These are phyloP conservation scores for Chloroclysta siterata DNA, from an alignment of 2,888 invertebrate species.

Conservation along the genomic window DNA sequence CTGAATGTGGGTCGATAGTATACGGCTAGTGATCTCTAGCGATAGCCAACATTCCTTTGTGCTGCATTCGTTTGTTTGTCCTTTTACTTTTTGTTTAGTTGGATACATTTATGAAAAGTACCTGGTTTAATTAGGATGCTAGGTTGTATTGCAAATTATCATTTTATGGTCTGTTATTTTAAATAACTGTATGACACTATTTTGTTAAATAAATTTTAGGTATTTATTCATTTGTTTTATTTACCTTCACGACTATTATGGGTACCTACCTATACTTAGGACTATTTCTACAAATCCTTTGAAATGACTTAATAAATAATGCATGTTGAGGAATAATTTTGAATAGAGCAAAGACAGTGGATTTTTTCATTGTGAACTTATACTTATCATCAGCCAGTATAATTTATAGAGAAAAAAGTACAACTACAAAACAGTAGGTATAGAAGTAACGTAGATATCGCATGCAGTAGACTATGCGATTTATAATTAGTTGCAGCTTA, in stretches of 20 bases:
- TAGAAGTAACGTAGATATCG: too few species aligned
- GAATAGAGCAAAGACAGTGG: too few species aligned
- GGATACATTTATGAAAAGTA: constrained; percentile 82
- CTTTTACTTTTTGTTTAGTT: constrained; percentile 70
- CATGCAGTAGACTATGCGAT: too few species aligned
- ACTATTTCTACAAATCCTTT: too few species aligned
- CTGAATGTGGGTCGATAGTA: constrained; percentile 28
- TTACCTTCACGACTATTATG: constrained; percentile 4
- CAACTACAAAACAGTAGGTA: too few species aligned
- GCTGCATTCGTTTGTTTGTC: constrained; percentile 79
- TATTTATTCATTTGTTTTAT: constrained; percentile 68
- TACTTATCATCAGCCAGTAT: too few species aligned
- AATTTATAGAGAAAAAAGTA: too few species aligned
- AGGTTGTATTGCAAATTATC: constrained; percentile 84
- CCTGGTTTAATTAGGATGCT: constrained; percentile 85
- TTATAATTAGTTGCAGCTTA: too few species aligned
- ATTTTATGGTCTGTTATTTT: constrained; percentile 84
- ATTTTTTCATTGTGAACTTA: too few species aligned
- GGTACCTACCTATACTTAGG: too few species aligned
- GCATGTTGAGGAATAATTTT: too few species aligned
- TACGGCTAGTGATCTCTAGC: constrained; percentile 49
- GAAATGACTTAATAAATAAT: too few species aligned
- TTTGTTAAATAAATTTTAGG: constrained; percentile 85
- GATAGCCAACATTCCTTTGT: constrained; percentile 83
- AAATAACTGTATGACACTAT: constrained; percentile 84